Evolutionary conservation across 2,888 invertebrate species (phyloP), one percentile per base, ranked within the genome.

Genomic region (Dimorphilus gyrociliatus): DNA sequence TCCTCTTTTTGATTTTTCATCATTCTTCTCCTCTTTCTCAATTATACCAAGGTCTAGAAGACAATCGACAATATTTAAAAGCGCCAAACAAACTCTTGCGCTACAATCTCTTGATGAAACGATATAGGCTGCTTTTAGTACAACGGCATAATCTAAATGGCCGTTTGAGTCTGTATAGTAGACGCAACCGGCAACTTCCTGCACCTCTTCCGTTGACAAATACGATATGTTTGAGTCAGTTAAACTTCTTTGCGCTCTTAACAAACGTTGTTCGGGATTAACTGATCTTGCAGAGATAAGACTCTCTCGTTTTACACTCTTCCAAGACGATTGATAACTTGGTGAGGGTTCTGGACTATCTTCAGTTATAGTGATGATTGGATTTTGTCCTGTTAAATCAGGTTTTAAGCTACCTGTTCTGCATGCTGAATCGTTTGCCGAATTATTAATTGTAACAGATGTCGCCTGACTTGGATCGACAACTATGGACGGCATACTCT

Each of bases 331-430:
- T n/a, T n/a, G n/a, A 3, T 25, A 28, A 10, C 19, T 25, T 5
- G 84, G 84, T 1, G 84, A 84, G 1, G 84, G 82, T 16, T 57
- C 58, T 1, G 88, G 88, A 1, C 86, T 86, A 53, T 90, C 88
- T 54, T 90, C 86, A 1, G 92, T 92, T 6, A 92, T 86, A 1
- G 88, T 90, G 35, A 92, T 92, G 31, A 90, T 90, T 1, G 92
- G 92, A 64, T 85, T 85, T 27, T 33, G 32, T n/a, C n/a, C n/a
- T 2, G 36, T 29, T 12, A 35, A 23, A 14, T 41, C 42, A 1
- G 40, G 39, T 26, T 32, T 37, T 16, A 38, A 19, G 25, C 34
- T 41, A n/a, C 25, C 13, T 25, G 25, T 14, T 14, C 15, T 15
- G 15, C 14, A 25, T 14, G 15, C n/a, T 7, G 25, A 25, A 14